Percentiles rank a stretch among this genome's conserved stretches.
These are phyloP conservation scores for Mythimna albipuncta DNA, from an alignment of 2,888 invertebrate species.

Conservation along the genomic window DNA sequence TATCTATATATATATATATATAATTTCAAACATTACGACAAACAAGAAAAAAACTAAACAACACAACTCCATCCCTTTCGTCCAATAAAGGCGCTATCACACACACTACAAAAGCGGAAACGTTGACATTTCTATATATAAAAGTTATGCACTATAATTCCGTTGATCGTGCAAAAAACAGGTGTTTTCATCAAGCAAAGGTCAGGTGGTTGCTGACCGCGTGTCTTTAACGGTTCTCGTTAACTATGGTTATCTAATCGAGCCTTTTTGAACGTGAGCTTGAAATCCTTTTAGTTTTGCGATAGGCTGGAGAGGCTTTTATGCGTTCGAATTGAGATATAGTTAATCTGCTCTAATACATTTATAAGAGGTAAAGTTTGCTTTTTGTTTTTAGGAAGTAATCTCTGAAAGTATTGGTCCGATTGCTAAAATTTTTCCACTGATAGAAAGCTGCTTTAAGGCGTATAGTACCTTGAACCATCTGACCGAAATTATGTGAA, in stretches of 20 bases:
- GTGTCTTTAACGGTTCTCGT: conserved; percentile 65
- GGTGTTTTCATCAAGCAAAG: conserved; percentile 79
- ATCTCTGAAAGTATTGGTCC: too few species aligned
- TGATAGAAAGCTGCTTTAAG: too few species aligned
- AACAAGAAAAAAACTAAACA: not conserved
- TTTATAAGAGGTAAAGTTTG: too few species aligned
- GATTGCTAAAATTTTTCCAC: too few species aligned
- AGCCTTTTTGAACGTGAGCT: conserved; percentile 22
- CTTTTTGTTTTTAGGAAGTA: too few species aligned
- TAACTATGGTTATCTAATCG: conserved; percentile 55
- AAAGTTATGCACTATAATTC: conserved; percentile 83
- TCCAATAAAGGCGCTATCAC: conserved; percentile 70
- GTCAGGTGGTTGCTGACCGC: conserved; percentile 80
- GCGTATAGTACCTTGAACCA: too few species aligned
- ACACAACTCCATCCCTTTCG: conserved; percentile 60
- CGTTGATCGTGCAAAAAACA: conserved; percentile 83
- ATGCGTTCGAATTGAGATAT: not conserved
- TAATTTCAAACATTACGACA: too few species aligned
- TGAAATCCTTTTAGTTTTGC: conserved; percentile 54
- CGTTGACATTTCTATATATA: conserved; percentile 86
- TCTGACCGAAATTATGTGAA: too few species aligned
- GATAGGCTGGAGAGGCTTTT: conserved; percentile 29
- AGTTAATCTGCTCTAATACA: too few species aligned
- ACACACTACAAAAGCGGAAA: conserved; percentile 80
- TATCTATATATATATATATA: too few species aligned